Evolutionary conservation across 1,140 invertebrate genomes (phyloP), one percentile per base, ranked within the genome.

Genomic region (Schlechtendalia chinensis): DNA sequence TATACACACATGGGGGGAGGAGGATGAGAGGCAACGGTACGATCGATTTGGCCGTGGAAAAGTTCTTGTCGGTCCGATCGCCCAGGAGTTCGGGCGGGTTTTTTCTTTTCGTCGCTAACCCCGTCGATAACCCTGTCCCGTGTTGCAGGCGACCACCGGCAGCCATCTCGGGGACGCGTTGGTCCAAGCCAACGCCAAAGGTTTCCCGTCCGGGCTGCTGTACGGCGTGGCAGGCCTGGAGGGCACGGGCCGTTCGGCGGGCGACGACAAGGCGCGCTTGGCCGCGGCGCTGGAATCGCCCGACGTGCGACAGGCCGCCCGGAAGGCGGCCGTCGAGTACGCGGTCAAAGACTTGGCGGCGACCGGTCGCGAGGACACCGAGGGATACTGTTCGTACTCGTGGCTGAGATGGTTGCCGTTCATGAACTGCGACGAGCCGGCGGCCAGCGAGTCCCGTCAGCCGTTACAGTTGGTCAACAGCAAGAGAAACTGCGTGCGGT

Each of bases 341-440:
- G 72, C 72, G 11, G 27, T 77, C 6, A 77, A 77, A 17, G 72
- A 77, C 29, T 12, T 77, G n/a, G 16, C 54, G n/a, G 16, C 54
- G 12, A 59, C 50, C 10, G 5, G 58, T 5, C 58, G 63, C n/a
- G 59, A 80, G 5, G 50, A 50, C 17, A 56, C 45, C 4, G 54
- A 58, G 0, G 71, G 61, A 17, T 81, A 81, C 53, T 81, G 81
- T 65, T 27, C 65, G 19, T 81, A 81, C 22, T 65, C 69, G 0
- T 81, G 81, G 81, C 8, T 81, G 24, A 72, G 81, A 39, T 81
- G 71, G 69, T 67, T 81, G n/a, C 72, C 81, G 5, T 81, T 81
- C 29, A 77, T 81, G 81, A 50, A 81, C 58, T 81, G 81, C 45
- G 69, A 63, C 1, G 27, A 69, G 39, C 29, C 14, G 1, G 27